Base-by-base conservation (phyloP, 2,113 vertebrate genomes). In the Oryzias melastigma region DNA sequence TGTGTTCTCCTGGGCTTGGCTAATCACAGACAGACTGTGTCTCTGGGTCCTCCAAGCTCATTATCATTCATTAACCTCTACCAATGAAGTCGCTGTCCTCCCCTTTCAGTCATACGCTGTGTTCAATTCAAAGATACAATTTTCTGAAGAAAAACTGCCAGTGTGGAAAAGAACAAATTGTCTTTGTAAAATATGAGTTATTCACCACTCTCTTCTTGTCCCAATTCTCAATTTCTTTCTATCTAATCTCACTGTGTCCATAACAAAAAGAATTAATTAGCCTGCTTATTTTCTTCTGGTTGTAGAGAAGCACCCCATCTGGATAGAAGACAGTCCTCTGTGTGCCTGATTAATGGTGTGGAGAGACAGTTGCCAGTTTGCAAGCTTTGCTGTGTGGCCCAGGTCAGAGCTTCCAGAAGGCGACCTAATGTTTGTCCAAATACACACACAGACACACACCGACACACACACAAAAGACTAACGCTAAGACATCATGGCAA, bases 181-280 rank as follows among this genome's bases (percentile, higher is more conserved):
- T 91, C 89, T 92, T 93, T 87, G 92, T 92, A 92, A 95, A 93
- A 95, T 95, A 94, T 96, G 94, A 95, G 92, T 93, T 82, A 67
- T 90, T 92, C 86, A 93, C 57, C 92, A 87, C 93, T 93, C 75
- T 75, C 71, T 61, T 79, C 68, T 69, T 71, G 55, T 75, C 55
- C 72, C 22, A 12, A 35, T 18, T 81, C 77, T 85, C 71, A 81
- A 84, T 89, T 84, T 81, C 85, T 87, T 81, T 80, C 62, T 93
- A 94, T 97, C 95, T 96, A 96, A 97, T 97, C 96, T 95, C 93
- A 93, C 93, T 95, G 94, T 93, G 93, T 94, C 94, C 94, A 93
- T 95, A 94, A 95, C 94, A 95, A 96, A 96, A 96, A 95, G 95
- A 97, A 98, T 98, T 96, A 97, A 98, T 98, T 98, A 97, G 95